Percentiles rank a stretch among this genome's conserved stretches.
These are phyloP conservation scores for Gerris buenoi DNA, from an alignment of 1,140 invertebrate species.

Conservation along the genomic window DNA sequence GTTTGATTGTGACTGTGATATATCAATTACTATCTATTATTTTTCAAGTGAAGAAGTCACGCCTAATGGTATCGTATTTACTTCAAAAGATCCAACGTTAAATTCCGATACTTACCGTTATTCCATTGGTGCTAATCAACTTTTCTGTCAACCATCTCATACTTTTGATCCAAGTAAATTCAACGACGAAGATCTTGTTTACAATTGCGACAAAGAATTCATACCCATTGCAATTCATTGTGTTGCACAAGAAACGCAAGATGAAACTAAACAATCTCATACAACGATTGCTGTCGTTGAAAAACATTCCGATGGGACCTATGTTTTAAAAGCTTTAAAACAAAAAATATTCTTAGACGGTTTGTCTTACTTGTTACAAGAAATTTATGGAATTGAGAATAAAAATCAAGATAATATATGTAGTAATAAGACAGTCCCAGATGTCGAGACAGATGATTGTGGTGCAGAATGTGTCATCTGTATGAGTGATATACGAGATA, in stretches of 20 bases:
- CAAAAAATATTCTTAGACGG: conserved; percentile 98
- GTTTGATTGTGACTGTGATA: conserved; percentile 89
- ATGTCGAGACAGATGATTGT: conserved; percentile 88
- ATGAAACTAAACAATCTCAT: conserved; percentile 83
- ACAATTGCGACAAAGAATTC: conserved; percentile 66
- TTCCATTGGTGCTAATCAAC: conserved; percentile 83
- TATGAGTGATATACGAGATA: conserved; percentile 94
- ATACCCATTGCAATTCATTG: conserved; percentile 89
- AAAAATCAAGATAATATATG: conserved; percentile 67
- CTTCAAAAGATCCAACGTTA: conserved; percentile 59
- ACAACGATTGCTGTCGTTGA: conserved; percentile 87
- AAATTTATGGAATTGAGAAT: conserved; percentile 99
- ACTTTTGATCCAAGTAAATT: conserved; percentile 74
- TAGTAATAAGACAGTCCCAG: conserved; percentile 52
- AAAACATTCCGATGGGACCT: conserved; percentile 76
- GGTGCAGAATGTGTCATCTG: conserved; percentile 98
- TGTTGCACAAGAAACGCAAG: conserved; percentile 67
- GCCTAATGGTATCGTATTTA: conserved; percentile 59
- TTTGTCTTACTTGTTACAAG: conserved; percentile 89
- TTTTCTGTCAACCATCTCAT: conserved; percentile 74
- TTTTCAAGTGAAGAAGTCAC: conserved; percentile 85
- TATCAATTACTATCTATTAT: conserved; percentile 86
- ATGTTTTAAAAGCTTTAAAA: conserved; percentile 87
- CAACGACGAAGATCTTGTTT: conserved; percentile 72
- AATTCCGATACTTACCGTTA: conserved; percentile 85